A percentile compares a stretch with the other conserved stretches of the same genome.
These are phyloP conservation scores for Leucozona laternaria DNA, from an alignment of 2,888 invertebrate genomes.

Conservation along the genomic window DNA sequence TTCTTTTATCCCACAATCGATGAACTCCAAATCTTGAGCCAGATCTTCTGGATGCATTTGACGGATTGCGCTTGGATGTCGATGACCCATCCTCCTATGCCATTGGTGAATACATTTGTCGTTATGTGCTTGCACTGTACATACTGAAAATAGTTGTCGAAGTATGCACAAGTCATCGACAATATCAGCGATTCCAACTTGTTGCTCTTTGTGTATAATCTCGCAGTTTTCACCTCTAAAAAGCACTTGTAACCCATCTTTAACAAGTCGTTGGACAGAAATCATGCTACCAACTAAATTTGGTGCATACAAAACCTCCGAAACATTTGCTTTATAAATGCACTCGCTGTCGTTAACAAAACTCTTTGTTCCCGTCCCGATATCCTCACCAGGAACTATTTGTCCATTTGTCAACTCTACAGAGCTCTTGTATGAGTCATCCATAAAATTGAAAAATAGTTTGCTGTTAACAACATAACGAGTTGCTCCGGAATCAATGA, in stretches of 20 bases:
- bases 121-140: conserved; percentile 31
- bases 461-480: background rate
- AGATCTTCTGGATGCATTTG: background rate
- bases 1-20: conserved; percentile 26
- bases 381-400: conserved; percentile 2
- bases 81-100: background rate
- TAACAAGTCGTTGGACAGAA: background rate
- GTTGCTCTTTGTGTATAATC: conserved; percentile 45
- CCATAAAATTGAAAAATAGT: background rate
- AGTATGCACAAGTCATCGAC: conserved; percentile 35
- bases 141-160: background rate
- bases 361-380: conserved; percentile 30
- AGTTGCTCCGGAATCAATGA: conserved; percentile 10
- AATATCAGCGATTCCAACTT: conserved; percentile 53
- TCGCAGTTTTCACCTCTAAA: conserved; percentile 21
- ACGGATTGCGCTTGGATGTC: background rate
- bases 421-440: background rate
- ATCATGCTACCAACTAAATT: background rate
- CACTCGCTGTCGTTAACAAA: background rate
- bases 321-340: background rate
- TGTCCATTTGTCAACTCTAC: conserved; percentile 1
- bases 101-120: background rate
- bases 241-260: background rate
- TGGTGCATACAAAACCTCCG: background rate
- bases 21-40: conserved; percentile 2